Base-by-base conservation (phyloP, 1,140 invertebrate genomes). In the Eciton burchellii region DNA sequence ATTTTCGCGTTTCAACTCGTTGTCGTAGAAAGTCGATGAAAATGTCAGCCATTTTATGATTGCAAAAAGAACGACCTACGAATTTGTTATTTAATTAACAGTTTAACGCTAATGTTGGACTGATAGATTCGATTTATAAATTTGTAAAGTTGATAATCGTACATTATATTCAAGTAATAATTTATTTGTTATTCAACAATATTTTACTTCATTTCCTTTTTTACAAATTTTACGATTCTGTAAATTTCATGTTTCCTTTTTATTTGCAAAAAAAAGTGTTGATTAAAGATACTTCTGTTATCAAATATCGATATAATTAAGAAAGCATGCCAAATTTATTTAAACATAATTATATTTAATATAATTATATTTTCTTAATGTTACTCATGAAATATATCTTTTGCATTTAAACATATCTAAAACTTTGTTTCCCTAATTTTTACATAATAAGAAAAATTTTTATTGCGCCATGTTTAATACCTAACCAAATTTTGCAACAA, bases 321-420 rank as follows among this genome's bases (percentile, higher is more conserved):
- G 35, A 68, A 45, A 79, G 24, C 19, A 79, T 56, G 63, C 49
- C 49, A 79, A 56, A 56, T 66, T 76, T 74, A 52, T 76, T 63
- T 63, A 49, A 63, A 62, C 19, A 19, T 29, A 24, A 66, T 68
- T 68, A 77, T 56, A 63, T 79, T 79, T 29, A 11, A 45, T 62
- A 45, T 72, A 59, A 73, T 41, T 72, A 59, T 72, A 57, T 73
- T 73, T 63, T 35, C 63, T 49, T 49, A 43, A 63, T 35, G 49
- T 76, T 65, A 73, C n/a, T 73, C 43, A 63, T 76, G 43, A 76
- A 76, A 76, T 76, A 43, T 76, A 76, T 63, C 49, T 65, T 76
- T 76, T 76, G 47, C 63, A 76, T 76, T 65, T 76, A 35, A 21
- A 52, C 12, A 62, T 63, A 63, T 47, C 14, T 54, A 41, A 49